Conservation (phyloP, 2,797 vertebrate species). For the Gallinago nigripennis region DNA sequence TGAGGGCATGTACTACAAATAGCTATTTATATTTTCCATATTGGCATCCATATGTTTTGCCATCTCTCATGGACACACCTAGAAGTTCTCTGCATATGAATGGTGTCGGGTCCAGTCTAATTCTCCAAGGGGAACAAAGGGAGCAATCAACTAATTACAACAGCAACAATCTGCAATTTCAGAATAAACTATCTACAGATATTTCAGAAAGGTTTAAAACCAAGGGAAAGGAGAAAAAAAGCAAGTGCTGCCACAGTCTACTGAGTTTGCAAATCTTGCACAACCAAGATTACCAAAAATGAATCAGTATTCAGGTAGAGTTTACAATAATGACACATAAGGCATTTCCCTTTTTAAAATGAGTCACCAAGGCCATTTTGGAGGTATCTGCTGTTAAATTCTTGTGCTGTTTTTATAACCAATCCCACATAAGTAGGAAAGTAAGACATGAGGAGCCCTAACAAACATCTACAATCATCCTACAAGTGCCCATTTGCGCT, state of each 20-base stretch:
- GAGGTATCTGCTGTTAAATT: background rate
- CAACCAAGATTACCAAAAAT: background rate
- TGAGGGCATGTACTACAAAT: background rate
- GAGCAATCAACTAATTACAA: fast-evolving
- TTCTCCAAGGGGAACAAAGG: background rate
- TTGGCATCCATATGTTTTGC: background rate
- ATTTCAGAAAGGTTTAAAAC: background rate
- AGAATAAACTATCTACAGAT: background rate
- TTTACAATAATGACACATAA: background rate
- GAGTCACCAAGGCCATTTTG: background rate
- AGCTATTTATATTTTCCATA: background rate
- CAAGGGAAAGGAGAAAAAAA: background rate
- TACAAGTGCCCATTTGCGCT: background rate
- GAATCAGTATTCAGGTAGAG: background rate
- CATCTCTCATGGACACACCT: background rate
- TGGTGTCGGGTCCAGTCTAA: fast-evolving
- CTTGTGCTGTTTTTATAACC: background rate
- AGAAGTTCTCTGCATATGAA: background rate
- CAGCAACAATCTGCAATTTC: background rate
- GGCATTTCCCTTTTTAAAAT: slow-evolving; percentile 22
- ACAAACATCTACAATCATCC: background rate
- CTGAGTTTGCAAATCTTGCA: background rate
- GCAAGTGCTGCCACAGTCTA: background rate
- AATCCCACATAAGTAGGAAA: background rate
- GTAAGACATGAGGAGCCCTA: background rate